These are phyloP conservation scores for Belonocnema kinseyi DNA, from an alignment of 1,140 invertebrate species.

Conservation along the genomic window DNA sequence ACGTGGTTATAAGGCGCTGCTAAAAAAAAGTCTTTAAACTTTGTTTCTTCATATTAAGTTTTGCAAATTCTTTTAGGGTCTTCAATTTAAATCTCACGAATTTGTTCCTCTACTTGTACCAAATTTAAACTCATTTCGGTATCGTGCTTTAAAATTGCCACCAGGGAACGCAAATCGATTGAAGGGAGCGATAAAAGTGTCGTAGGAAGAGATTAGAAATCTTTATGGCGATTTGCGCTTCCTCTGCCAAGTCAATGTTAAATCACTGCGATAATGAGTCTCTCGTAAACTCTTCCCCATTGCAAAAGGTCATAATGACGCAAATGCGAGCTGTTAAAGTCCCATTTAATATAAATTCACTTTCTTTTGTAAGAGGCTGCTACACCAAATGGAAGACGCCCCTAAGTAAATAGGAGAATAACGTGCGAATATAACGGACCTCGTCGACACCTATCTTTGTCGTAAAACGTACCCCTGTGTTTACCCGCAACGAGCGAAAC, in stretches of 20 bases:
- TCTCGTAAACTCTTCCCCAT: neutral
- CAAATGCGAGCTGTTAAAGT: slow-evolving; percentile 3
- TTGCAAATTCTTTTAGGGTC: no score
- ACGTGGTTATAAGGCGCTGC: no score
- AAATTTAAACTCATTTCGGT: neutral
- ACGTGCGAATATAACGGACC: slow-evolving; percentile 26
- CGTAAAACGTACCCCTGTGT: slow-evolving; percentile 16
- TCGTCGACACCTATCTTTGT: slow-evolving; percentile 4
- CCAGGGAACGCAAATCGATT: neutral
- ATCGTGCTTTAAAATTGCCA: slow-evolving; percentile 9
- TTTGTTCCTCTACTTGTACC: no score
- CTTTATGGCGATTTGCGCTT: neutral
- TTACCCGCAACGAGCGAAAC: slow-evolving; percentile 18
- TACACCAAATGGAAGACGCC: neutral
- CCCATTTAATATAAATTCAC: slow-evolving; percentile 23
- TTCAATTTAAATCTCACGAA: no score
- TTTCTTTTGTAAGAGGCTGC: neutral
- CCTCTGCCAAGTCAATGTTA: neutral
- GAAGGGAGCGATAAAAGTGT: neutral
- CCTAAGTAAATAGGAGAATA: slow-evolving; percentile 29
- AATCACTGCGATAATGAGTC: slow-evolving; percentile 2
- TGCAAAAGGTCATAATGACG: neutral
- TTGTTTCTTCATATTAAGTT: no score
- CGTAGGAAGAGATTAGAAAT: slow-evolving; percentile 1
- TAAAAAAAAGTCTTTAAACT: no score